Conservation (phyloP, 2,888 invertebrate genomes). For the Anthrax anthrax region DNA sequence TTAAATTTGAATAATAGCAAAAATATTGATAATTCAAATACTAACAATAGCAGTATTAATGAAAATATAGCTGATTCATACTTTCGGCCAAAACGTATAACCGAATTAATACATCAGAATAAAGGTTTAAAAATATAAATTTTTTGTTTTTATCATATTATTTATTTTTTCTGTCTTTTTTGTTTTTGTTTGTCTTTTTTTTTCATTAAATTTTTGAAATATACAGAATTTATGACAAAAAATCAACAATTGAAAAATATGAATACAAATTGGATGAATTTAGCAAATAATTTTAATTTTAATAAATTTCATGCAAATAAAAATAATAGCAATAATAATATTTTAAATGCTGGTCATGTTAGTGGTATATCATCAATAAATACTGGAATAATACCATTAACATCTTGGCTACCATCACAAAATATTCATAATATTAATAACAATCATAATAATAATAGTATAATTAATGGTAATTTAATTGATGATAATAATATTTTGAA, state of each 20-base stretch:
- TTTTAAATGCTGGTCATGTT: neutral
- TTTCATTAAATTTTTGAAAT: too few relatives aligned
- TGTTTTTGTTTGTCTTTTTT: too few relatives aligned
- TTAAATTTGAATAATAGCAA: too few relatives aligned
- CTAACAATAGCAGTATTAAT: neutral
- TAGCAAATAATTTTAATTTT: neutral
- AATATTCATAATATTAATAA: neutral
- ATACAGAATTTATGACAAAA: neutral
- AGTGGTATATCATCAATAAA: neutral
- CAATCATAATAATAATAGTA: neutral
- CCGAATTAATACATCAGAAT: conserved; percentile 42
- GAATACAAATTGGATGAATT: neutral
- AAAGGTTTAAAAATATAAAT: conserved; percentile 34
- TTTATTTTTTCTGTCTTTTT: too few relatives aligned
- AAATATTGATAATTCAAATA: too few relatives aligned
- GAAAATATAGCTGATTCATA: conserved; percentile 51
- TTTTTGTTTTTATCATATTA: too few relatives aligned
- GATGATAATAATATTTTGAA: neutral
- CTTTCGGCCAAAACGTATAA: conserved; percentile 51
- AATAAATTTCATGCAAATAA: neutral
- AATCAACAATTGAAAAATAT: neutral
- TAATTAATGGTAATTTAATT: neutral
- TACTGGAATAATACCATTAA: neutral
- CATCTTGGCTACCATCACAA: neutral
- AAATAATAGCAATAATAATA: neutral